These are phyloP conservation scores for Ectemnius cavifrons DNA, from an alignment of 2,888 invertebrate species.

Conservation along the genomic window DNA sequence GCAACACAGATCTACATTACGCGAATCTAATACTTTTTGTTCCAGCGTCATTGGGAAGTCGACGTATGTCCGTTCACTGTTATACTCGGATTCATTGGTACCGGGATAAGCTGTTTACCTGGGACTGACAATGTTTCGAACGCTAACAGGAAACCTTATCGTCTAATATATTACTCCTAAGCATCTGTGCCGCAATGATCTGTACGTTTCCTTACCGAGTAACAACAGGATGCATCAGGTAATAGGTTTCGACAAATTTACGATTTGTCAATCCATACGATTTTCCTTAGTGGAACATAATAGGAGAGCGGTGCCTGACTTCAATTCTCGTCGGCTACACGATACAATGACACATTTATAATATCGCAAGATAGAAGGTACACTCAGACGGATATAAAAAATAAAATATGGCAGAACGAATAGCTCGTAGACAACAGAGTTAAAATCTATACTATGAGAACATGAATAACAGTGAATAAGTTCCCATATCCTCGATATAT, in stretches of 20 bases:
- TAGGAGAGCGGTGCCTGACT: conserved; percentile 15
- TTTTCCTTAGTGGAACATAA: conserved; percentile 18
- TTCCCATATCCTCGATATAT: no score
- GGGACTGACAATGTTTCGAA: conserved; percentile 50
- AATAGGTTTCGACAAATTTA: conserved; percentile 65
- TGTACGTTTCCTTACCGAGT: conserved; percentile 40
- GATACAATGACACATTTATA: background rate
- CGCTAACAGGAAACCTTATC: conserved; percentile 45
- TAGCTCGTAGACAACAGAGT: no score
- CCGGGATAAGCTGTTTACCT: conserved; percentile 9
- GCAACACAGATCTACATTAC: conserved; percentile 42
- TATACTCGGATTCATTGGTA: no score
- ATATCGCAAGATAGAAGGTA: no score
- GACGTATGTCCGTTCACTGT: conserved; percentile 28
- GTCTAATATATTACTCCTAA: conserved; percentile 44
- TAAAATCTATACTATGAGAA: no score
- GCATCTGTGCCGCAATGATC: conserved; percentile 40
- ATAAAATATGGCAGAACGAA: no score
- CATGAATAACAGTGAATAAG: no score
- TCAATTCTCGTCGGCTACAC: conserved; percentile 6
- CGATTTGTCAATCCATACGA: conserved; percentile 15
- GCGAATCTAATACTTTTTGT: conserved; percentile 19
- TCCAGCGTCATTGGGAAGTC: conserved; percentile 13
- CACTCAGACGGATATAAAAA: no score
- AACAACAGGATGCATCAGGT: conserved; percentile 63